Evolutionary conservation across 2,888 invertebrate species (phyloP).

Genomic region (Tiliacea aurago): DNA sequence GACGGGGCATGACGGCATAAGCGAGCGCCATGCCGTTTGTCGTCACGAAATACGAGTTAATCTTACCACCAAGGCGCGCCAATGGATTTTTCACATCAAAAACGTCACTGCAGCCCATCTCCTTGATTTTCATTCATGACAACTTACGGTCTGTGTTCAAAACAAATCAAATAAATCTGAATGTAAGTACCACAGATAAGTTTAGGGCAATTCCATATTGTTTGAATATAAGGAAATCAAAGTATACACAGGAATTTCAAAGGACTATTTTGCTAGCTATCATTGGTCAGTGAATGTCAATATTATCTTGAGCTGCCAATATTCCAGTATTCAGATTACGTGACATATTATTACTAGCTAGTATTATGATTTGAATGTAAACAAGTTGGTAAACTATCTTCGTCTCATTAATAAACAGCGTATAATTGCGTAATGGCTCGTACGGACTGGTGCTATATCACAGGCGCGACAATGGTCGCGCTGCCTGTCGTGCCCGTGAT

Average conservation of each 20-base stretch:
- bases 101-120: background rate
- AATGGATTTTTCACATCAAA: background rate
- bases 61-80: background rate
- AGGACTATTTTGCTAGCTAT: conserved; percentile 36
- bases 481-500: too few species aligned
- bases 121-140: background rate
- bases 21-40: background rate
- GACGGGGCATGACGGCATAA: background rate
- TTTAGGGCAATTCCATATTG: background rate
- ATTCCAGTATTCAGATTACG: conserved; percentile 14
- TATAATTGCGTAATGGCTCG: too few species aligned
- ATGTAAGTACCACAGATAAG: background rate
- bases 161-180: background rate
- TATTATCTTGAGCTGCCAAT: conserved; percentile 49
- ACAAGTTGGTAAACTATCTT: background rate
- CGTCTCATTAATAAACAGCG: background rate
- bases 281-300: conserved; percentile 36
- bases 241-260: conserved; percentile 2
- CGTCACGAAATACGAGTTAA: background rate
- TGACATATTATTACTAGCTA: background rate
- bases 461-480: too few species aligned
- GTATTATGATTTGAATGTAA: conserved; percentile 4
- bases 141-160: background rate
- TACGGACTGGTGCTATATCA: too few species aligned
- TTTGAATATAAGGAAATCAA: background rate